Conservation (phyloP, 2,888 invertebrate genomes). For the Osedax frankpressi region DNA sequence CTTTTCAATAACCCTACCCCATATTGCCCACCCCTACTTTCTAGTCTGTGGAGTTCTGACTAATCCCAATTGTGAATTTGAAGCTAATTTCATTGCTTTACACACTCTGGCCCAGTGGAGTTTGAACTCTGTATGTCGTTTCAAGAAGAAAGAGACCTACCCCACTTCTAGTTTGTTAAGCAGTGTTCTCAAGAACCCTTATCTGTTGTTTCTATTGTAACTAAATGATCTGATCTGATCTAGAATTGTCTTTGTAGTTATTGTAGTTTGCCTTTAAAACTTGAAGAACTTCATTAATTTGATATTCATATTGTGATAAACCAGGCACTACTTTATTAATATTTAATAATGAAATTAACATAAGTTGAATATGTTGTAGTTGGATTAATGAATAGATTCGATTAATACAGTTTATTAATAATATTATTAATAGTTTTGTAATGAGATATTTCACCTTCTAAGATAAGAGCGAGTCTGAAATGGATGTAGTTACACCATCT, state of each 20-base stretch:
- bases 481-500: not conserved
- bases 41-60: slow-evolving; percentile 67
- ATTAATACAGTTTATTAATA: not conserved
- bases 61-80: slow-evolving; percentile 97
- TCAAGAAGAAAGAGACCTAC: not conserved
- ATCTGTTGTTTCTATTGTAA: too few species aligned
- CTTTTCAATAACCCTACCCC: too few species aligned
- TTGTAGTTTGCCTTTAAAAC: too few species aligned
- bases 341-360: not conserved
- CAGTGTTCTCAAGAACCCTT: too few species aligned
- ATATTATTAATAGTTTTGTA: too few species aligned
- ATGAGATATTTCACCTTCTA: not conserved
- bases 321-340: too few species aligned
- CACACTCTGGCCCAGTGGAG: slow-evolving; percentile 92
- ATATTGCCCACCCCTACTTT: too few species aligned
- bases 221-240: too few species aligned
- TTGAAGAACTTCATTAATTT: too few species aligned
- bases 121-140: slow-evolving; percentile 40
- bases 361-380: not conserved
- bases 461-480: not conserved
- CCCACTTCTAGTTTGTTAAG: too few species aligned
- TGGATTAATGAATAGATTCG: not conserved
- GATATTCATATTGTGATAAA: too few species aligned
- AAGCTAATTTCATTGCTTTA: slow-evolving; percentile 87
- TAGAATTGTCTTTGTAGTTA: too few species aligned